These are phyloP conservation scores for Micronycteris hirsuta DNA, from an alignment of 2,113 vertebrate species.

Conservation along the genomic window DNA sequence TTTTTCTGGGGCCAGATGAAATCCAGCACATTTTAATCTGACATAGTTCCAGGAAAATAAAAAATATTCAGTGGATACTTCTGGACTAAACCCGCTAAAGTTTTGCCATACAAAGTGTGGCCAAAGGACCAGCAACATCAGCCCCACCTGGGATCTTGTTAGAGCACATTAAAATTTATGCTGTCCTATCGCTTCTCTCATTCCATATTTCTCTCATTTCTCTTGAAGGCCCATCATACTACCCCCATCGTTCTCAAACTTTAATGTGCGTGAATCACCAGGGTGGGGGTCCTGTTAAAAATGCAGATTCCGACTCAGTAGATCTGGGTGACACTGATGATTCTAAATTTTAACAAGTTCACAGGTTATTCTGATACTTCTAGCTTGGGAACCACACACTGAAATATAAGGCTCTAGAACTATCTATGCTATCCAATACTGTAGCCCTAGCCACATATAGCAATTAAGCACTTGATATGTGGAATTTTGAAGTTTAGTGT, in stretches of 20 bases:
- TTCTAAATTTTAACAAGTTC: neutral
- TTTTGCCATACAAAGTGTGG: neutral
- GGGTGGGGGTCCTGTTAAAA: neutral
- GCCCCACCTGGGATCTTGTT: neutral
- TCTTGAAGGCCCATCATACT: neutral
- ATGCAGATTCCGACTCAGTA: neutral
- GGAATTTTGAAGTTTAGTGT: neutral
- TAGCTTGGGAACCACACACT: neutral
- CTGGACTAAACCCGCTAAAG: neutral
- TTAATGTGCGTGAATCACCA: neutral
- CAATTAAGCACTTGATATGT: neutral
- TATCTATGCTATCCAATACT: neutral
- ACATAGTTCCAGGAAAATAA: neutral
- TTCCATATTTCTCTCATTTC: neutral
- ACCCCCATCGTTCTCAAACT: neutral
- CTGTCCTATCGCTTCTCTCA: neutral
- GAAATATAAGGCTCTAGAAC: neutral
- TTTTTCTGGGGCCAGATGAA: neutral
- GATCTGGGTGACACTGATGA: neutral
- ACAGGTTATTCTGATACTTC: slow-evolving; percentile 1
- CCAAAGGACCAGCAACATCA: neutral
- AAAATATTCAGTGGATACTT: neutral
- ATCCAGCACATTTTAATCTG: neutral
- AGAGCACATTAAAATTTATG: neutral
- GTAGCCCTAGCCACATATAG: neutral